phyloP scores from a whole-genome alignment of 2,797 vertebrate genomes.

The Denticeps clupeoides region DNA sequence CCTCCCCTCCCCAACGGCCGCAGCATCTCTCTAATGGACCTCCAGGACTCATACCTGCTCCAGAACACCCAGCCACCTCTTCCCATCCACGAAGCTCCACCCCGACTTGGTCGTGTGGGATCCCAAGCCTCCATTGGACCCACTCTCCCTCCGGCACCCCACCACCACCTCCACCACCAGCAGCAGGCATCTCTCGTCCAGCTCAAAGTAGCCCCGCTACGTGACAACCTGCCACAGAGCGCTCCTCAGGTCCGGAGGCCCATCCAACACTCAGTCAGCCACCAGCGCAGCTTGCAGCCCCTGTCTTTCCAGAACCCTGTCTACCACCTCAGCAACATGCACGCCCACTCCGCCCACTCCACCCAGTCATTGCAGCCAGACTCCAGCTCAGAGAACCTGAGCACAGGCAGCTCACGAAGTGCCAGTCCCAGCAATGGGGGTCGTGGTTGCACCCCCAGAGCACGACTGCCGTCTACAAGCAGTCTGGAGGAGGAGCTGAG shows the following conservation, averaged over 20 bases:
- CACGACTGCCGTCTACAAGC: constrained; percentile 63
- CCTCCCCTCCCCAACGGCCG: constrained; percentile 66
- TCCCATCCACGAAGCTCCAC: constrained; percentile 59
- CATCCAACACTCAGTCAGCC: constrained; percentile 68
- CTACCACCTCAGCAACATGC: constrained; percentile 79
- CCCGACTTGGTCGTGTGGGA: constrained; percentile 59
- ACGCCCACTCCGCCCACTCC: constrained; percentile 40
- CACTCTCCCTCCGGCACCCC: constrained; percentile 50
- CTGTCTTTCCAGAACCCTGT: constrained; percentile 92
- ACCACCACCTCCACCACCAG: constrained; percentile 52
- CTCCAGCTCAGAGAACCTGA: constrained; percentile 87
- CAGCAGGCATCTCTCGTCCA: constrained; percentile 50
- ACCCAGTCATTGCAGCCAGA: constrained; percentile 52
- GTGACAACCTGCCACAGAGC: constrained; percentile 74
- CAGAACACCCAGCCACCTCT: constrained; percentile 40
- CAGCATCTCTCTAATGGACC: constrained; percentile 87
- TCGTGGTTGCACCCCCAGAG: constrained; percentile 23
- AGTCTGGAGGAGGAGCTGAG: constrained; percentile 66
- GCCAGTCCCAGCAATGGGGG: constrained; percentile 71
- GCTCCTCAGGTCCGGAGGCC: constrained; percentile 80
- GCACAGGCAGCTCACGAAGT: constrained; percentile 76
- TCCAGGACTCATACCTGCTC: constrained; percentile 67
- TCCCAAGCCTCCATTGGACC: constrained; percentile 76
- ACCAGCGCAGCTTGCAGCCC: constrained; percentile 77
- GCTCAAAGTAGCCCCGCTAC: constrained; percentile 21